Base-by-base conservation (phyloP, 2,113 vertebrate species). In the Ivindomyrus marchei region DNA sequence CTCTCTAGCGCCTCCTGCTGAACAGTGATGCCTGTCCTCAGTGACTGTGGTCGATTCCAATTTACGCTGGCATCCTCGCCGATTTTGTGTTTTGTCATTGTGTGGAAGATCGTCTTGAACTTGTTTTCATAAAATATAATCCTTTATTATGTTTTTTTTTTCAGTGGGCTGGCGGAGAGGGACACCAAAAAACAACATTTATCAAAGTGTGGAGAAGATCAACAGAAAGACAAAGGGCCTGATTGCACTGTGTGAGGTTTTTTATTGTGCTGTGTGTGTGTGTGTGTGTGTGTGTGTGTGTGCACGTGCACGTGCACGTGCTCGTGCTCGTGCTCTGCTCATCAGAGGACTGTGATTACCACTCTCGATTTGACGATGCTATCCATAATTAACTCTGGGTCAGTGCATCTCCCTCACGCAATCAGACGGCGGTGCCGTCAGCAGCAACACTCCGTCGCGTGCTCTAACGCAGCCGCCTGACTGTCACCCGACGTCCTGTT, bases 361-460 rank as follows among this genome's bases (percentile, higher is more conserved):
- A 11, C 15, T 46, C n/a, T 15, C 24, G 7, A 52, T 53, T 17
- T 53, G 85, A 52, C 9, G n/a, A 87, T 5, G 2, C 3, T 24
- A 21, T 88, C 56, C 36, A 21, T 88, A 88, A 88, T 88, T 58
- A 88, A 62, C 52, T 88, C 17, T n/a, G 39, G 87, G 17, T 87
- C 49, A 87, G 10, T 31, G 50, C 50, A 87, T 31, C 49, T 53
- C 27, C 27, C 27, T 53, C 49, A 2, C 4, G 19, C 83, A 21
- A 56, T 21, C 53, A 56, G 53, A 56, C 19, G 15, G n/a, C 10
- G 11, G 19, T 17, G 13, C 85, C 15, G 0, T 15, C 13, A 39
- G 3, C 31, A 80, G 10, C n/a, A 70, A 4, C n/a, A 70, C 62
- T n/a, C 62, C n/a, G 62, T 66, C 3, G n/a, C 47, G 3, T 52